These are phyloP conservation scores for Petrocephalus zakoni DNA, from an alignment of 2,113 vertebrate genomes.

Conservation along the genomic window DNA sequence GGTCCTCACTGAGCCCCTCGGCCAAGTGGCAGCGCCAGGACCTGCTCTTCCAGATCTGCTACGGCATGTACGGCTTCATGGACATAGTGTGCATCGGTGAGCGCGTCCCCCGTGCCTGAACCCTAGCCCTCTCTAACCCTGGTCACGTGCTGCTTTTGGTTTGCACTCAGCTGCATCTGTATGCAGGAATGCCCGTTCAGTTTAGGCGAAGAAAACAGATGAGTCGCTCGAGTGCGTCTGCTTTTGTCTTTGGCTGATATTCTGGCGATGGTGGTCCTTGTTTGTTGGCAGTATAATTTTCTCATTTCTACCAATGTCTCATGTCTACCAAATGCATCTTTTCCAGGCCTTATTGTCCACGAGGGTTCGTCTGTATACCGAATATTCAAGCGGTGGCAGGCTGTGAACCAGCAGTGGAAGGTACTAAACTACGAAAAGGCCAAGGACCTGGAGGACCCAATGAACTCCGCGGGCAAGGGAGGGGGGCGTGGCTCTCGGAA, in stretches of 20 bases:
- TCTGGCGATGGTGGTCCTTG: background rate
- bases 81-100: conserved; percentile 93
- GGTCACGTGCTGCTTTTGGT: background rate
- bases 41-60: conserved; percentile 93
- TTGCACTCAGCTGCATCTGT: background rate
- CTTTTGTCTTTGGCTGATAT: background rate
- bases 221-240: background rate
- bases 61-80: conserved; percentile 96
- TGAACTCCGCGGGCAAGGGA: conserved; percentile 67
- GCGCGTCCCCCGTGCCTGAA: background rate
- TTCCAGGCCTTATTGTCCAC: conserved; percentile 79
- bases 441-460: conserved; percentile 80
- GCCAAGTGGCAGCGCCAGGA: conserved; percentile 93
- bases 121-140: background rate
- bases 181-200: background rate
- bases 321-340: background rate
- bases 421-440: conserved; percentile 90
- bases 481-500: conserved; percentile 65
- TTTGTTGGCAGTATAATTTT: background rate
- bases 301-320: background rate
- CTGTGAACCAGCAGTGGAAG: conserved; percentile 93
- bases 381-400: conserved; percentile 92
- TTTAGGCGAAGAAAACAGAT: background rate
- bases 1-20: conserved; percentile 91
- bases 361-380: conserved; percentile 88